Evolutionary conservation across 2,888 invertebrate genomes (phyloP), one percentile per base, ranked within the genome.

Genomic region (Euproctis similis): DNA sequence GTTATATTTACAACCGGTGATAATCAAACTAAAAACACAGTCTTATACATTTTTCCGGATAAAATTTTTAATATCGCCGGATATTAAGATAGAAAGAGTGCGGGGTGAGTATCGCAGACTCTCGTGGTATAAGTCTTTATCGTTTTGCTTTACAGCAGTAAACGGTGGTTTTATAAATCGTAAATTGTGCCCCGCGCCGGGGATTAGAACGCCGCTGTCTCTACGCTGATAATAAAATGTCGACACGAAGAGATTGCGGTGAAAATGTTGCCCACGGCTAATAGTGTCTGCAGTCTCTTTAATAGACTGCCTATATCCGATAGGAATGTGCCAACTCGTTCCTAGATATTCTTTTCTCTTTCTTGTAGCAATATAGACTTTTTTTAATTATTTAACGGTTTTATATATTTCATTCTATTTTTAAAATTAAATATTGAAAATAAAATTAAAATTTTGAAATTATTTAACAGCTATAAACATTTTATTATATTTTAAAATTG

Each of bases 201-300:
- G 72, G 77, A 78, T 81, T 82, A 78, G 73, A 67, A 54, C 58
- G 50, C 53, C 56, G 69, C 69, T 69, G 74, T 76, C 69, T 82
- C 63, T 57, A n/a, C n/a, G 62, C 61, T 61, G 72, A 81, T 77
- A 73, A 71, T 85, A 85, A 81, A 85, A 77, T 71, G 70, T 72
- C 75, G 73, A 78, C 77, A 74, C 73, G 69, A 73, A 67, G 68
- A 71, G 63, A 68, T 71, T 70, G 67, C 61, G 60, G 57, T 45
- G 53, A 49, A 57, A 59, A 55, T 53, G 56, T 54, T 55, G 56
- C 52, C 48, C 48, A 52, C 42, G 52, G 59, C 63, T 68, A 66
- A 70, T 66, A 61, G 63, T 54, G 53, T 42, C 56, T 57, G 63
- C 59, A 59, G 53, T 50, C 48, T 44, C 46, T 57, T 59, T 60